Conservation (phyloP, 2,888 invertebrate species). For the Ceramica pisi region DNA sequence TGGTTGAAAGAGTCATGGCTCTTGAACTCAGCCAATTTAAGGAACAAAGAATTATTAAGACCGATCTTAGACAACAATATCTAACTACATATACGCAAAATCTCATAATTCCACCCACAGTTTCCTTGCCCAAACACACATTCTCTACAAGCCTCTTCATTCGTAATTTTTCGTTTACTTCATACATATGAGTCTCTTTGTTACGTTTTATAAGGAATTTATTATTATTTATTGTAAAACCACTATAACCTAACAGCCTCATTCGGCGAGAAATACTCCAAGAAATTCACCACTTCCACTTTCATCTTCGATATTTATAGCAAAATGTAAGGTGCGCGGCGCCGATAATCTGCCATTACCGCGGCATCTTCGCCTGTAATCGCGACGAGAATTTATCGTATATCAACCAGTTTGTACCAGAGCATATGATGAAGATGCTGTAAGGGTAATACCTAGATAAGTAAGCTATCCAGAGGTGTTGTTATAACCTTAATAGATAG, state of each 20-base stretch:
- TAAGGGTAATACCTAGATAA: conserved; percentile 52
- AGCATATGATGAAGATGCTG: conserved; percentile 61
- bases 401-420: conserved; percentile 52
- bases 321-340: conserved; percentile 56
- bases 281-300: conserved; percentile 47
- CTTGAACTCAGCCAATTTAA: no score
- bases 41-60: not conserved
- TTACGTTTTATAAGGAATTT: no score
- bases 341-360: conserved; percentile 61
- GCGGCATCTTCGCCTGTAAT: conserved; percentile 55
- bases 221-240: not conserved
- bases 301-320: conserved; percentile 63
- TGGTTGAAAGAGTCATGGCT: no score
- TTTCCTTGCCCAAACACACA: not conserved
- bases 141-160: not conserved
- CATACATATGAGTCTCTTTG: no score
- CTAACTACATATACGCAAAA: not conserved
- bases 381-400: conserved; percentile 56
- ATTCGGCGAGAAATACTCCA: conserved; percentile 23
- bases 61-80: not conserved
- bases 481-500: conserved; percentile 45
- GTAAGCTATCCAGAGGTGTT: conserved; percentile 52
- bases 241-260: conserved; percentile 17
- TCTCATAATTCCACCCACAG: not conserved
- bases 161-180: no score